phyloP scores from a whole-genome alignment of 1,140 invertebrate genomes.

The Drosophila obscura region DNA sequence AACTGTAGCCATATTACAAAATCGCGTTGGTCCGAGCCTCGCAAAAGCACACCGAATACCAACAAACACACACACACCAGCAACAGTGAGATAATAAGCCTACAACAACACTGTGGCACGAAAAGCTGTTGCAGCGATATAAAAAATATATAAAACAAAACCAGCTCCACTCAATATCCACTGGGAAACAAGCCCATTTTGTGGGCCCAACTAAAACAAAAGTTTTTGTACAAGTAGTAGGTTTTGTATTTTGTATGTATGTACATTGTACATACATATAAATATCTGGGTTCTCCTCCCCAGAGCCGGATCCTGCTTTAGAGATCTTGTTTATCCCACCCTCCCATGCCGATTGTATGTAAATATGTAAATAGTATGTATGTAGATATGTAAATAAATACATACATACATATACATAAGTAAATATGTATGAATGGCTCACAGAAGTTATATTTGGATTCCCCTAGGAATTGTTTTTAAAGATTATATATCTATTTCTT shows the following conservation, averaged over 20 bases:
- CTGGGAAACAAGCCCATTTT: constrained; percentile 72
- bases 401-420: no score
- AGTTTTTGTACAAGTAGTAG: constrained; percentile 2
- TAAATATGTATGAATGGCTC: no score
- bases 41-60: constrained; percentile 30
- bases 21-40: constrained; percentile 57
- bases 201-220: constrained; percentile 31
- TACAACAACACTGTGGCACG: constrained; percentile 32
- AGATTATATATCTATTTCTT: no score
- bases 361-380: no score
- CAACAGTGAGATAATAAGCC: constrained; percentile 64
- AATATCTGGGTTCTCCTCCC: constrained; percentile 8
- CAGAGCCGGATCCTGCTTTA: constrained; percentile 39
- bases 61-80: neutral
- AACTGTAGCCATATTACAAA: constrained; percentile 77
- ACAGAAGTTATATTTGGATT: no score
- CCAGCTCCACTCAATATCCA: constrained; percentile 39
- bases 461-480: neutral
- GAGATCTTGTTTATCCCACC: constrained; percentile 27
- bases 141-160: constrained; percentile 49
- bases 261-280: neutral
- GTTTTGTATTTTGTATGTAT: no score
- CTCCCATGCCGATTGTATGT: no score
- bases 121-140: constrained; percentile 44
- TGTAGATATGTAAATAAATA: no score